Percentiles rank a stretch among this genome's conserved stretches.
phyloP scores from a whole-genome alignment of 1,140 invertebrate species.

The Bombus soroeensis region DNA sequence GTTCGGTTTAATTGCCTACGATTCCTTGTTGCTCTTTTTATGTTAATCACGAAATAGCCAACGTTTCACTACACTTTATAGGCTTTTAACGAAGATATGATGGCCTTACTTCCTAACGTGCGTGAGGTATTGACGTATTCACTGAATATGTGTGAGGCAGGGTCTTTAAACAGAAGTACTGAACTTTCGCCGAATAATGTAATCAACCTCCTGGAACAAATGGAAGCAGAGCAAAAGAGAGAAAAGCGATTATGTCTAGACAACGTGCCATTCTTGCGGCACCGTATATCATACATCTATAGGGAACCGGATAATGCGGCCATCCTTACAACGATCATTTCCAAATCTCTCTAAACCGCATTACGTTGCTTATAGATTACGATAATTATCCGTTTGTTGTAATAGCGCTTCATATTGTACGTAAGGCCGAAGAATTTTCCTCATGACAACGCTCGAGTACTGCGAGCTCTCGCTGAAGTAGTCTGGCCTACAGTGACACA shows the following conservation, averaged over 20 bases:
- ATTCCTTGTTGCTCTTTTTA: not conserved
- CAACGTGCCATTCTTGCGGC: constrained; percentile 18
- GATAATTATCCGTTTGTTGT: not conserved
- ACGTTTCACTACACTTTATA: not conserved
- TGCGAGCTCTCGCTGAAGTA: not conserved
- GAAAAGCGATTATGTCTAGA: constrained; percentile 45
- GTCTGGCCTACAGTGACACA: not conserved
- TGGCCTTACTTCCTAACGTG: not conserved
- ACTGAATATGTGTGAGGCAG: not conserved
- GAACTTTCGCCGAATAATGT: constrained; percentile 58
- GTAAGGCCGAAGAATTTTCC: not conserved
- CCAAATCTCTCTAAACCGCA: not conserved
- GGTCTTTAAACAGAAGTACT: not conserved
- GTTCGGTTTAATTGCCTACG: not conserved
- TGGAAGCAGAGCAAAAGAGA: not conserved
- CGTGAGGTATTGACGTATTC: no score
- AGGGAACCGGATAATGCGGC: not conserved
- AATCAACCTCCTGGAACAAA: constrained; percentile 31
- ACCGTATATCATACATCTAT: not conserved
- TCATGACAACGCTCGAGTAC: not conserved
- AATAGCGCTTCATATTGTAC: not conserved
- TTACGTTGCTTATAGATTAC: no score
- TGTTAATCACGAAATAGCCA: not conserved
- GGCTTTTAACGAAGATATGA: no score
- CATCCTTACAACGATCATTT: not conserved